Evolutionary conservation across 2,797 vertebrate genomes (phyloP), one percentile per base, ranked within the genome.

Genomic region (Pygocentrus nattereri): DNA sequence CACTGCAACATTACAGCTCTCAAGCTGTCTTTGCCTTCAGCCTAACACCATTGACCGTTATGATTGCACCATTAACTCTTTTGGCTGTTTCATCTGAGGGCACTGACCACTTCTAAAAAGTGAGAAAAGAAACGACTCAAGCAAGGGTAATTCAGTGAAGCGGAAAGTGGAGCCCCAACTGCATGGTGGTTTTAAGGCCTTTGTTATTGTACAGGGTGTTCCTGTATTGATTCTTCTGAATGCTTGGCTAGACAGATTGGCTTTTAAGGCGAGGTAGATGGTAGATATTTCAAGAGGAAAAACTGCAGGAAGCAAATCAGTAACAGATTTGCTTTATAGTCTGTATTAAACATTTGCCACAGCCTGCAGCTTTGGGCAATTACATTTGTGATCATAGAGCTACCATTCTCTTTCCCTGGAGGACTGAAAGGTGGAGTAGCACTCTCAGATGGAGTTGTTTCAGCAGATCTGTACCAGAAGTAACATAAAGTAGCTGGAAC

Each of bases 31-130:
- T n/a, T 56, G 50, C 71, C 52, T 15, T 73, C 72, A 44, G 12
- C 30, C 18, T 15, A 25, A 27, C 47, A 30, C 49, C 50, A 21
- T 3, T n/a, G 31, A n/a, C 52, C 44, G 54, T 25, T 59, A 41
- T 59, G 72, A 59, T 13, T 44, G 34, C 31, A 44, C 54, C 31
- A 59, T 74, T 44, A 59, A 23, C 54, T 67, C 64, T 41, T 59
- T 74, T 41, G n/a, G 31, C 54, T 59, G 34, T 8, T 74, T 38
- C n/a, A 23, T 41, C 34, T 16, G 25, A 38, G 54, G 31, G 1
- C 34, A 18, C 30, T n/a, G 70, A 30, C 19, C 19, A 10, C 19
- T 15, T 21, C 31, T 25, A n/a, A 44, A 59, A 34, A n/a, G 30
- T 23, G 52, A 56, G 30, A 18, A 15, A 27, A 2, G 3, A 2